Percentiles rank a stretch among this genome's conserved stretches.
Conservation (phyloP, 2,797 vertebrate species). For the Garrulus glandarius region DNA sequence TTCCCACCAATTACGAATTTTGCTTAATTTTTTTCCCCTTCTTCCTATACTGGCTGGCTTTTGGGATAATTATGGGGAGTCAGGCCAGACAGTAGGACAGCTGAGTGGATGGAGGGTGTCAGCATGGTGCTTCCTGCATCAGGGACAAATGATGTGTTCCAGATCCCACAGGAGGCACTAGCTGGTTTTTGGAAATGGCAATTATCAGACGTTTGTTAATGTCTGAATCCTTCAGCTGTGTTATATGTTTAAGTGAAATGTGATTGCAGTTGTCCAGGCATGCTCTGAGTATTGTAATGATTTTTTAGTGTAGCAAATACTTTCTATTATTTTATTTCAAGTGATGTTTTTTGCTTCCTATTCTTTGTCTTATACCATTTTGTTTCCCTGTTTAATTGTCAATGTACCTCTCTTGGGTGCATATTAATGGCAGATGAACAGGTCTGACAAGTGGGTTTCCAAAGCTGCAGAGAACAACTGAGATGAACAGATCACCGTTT, state of each 20-base stretch:
- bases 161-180: not conserved
- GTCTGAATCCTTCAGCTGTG: not conserved
- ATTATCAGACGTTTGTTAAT: not conserved
- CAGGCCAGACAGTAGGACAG: not conserved
- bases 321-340: not conserved
- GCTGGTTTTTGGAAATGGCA: not conserved
- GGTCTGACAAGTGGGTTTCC: not conserved
- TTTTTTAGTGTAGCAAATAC: not conserved
- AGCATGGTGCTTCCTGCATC: not conserved
- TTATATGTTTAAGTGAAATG: not conserved
- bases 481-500: not conserved
- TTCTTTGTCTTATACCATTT: not conserved
- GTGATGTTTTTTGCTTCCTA: not conserved
- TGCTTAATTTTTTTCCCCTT: not conserved
- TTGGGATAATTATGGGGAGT: not conserved
- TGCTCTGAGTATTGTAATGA: not conserved
- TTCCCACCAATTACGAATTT: not conserved
- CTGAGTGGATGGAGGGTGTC: not conserved
- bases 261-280: not conserved
- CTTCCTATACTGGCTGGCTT: not conserved
- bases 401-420: accelerated
- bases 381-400: not conserved
- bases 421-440: not conserved
- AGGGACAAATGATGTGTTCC: not conserved
- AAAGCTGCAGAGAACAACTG: not conserved